Base-by-base conservation (phyloP, 2,888 invertebrate species). In the Mimumesa dahlbomi region DNA sequence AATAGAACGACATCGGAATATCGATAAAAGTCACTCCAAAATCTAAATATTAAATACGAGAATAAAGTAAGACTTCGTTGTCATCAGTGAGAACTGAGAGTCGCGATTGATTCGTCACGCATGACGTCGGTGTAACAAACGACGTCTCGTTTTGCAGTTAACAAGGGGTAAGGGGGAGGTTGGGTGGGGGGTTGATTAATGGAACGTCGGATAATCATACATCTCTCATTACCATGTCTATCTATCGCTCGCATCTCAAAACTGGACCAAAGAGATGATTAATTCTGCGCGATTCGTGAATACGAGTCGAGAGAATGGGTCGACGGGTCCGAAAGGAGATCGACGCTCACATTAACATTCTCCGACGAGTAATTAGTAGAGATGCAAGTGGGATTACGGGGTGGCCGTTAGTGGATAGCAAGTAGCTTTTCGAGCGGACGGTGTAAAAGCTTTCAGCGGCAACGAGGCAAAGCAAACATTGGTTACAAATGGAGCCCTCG, bases 391-490 rank as follows among this genome's bases (percentile, higher is more conserved):
- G 72, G 71, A 79, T 77, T 77, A 73, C 72, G 42, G 48, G 61
- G 43, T 50, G 53, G 53, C 57, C 54, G 52, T 38, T 42, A 40
- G 50, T 43, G 29, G 62, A 34, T 57, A 58, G 46, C 72, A 63
- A 73, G 72, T 64, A 77, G 64, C 73, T 63, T 71, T 65, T 63
- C 68, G 56, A 52, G 53, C 65, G 68, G 67, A 53, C 59, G 62
- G 70, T 68, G 82, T 78, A 83, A 86, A 85, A 85, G 83, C 85
- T 85, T 85, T 83, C 84, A 84, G 57, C 79, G 72, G 67, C 63
- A 73, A 62, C 70, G 75, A 75, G 72, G 79, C 77, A 84, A 80
- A 83, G 79, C 81, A 83, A 85, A 83, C 85, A 84, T 82, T 67
- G 76, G 71, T 82, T 82, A 82, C 85, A 78, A 82, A 84, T 82